Evolutionary conservation across 2,888 invertebrate genomes (phyloP).

Genomic region (Drosophila quinaria): DNA sequence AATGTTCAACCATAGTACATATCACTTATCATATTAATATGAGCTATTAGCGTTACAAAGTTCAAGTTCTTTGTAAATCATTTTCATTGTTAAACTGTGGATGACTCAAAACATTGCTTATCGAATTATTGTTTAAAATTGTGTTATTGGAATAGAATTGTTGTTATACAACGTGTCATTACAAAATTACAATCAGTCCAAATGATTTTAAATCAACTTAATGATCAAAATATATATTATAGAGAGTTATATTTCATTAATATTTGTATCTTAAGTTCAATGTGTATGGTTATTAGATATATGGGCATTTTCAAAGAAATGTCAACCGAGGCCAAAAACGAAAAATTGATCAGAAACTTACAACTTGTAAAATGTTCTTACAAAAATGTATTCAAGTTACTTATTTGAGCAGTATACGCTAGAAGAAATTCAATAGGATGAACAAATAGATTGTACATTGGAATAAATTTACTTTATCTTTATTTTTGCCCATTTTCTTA

Average conservation of each 20-base stretch:
- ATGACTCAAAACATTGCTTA: background rate
- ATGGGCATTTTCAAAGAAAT: too few species aligned
- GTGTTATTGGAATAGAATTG: background rate
- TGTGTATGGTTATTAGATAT: background rate
- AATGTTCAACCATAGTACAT: background rate
- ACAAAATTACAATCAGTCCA: background rate
- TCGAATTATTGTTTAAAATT: background rate
- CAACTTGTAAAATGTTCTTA: too few species aligned
- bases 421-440: too few species aligned
- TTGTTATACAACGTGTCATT: background rate
- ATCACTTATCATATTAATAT: slow-evolving; percentile 2
- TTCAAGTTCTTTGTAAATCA: slow-evolving; percentile 11
- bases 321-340: too few species aligned
- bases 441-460: too few species aligned
- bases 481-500: too few species aligned
- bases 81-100: background rate
- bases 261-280: background rate
- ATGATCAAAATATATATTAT: background rate
- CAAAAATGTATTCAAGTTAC: too few species aligned
- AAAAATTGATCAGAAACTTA: too few species aligned
- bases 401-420: too few species aligned
- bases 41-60: background rate
- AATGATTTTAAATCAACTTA: background rate
- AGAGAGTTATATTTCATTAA: background rate
- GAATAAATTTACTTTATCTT: too few species aligned